phyloP scores from a whole-genome alignment of 2,888 invertebrate species.

The Amphipyra tragopoginis region DNA sequence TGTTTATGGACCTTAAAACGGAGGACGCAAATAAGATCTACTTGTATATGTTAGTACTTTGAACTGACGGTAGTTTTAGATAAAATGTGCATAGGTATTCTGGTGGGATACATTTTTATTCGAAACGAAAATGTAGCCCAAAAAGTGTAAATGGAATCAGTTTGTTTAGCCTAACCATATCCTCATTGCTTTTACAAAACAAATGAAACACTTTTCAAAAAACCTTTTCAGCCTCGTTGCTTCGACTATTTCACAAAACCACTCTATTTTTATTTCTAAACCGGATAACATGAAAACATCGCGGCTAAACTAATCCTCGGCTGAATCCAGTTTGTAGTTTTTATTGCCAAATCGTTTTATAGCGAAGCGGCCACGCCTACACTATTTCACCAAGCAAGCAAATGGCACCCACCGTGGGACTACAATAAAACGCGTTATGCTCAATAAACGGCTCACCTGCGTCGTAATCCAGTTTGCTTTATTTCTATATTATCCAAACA shows the following conservation, averaged over 20 bases:
- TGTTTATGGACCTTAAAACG: slow-evolving; percentile 25
- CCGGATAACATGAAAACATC: slow-evolving; percentile 16
- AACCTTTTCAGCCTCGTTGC: neutral
- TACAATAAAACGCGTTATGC: slow-evolving; percentile 21
- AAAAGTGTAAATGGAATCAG: no score
- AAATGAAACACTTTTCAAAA: neutral
- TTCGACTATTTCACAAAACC: neutral
- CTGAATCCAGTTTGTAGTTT: slow-evolving; percentile 48
- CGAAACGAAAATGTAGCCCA: no score
- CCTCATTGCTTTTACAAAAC: no score
- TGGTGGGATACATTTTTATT: slow-evolving; percentile 7
- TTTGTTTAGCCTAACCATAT: no score
- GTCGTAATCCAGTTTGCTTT: slow-evolving; percentile 37
- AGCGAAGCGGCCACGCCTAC: slow-evolving; percentile 13
- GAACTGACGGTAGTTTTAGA: slow-evolving; percentile 5
- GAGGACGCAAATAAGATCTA: slow-evolving; percentile 4
- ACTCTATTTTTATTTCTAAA: slow-evolving; percentile 30
- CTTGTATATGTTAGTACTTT: slow-evolving; percentile 6
- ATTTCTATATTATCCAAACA: slow-evolving; percentile 14
- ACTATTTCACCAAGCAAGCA: slow-evolving; percentile 24
- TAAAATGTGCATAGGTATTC: neutral
- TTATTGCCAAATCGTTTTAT: slow-evolving; percentile 46
- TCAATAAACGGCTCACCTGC: slow-evolving; percentile 44
- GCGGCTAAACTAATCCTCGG: slow-evolving; percentile 33
- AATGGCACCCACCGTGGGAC: slow-evolving; percentile 48